These are phyloP conservation scores for Acanthosepion lycidas DNA, from an alignment of 2,888 invertebrate species.

Conservation along the genomic window DNA sequence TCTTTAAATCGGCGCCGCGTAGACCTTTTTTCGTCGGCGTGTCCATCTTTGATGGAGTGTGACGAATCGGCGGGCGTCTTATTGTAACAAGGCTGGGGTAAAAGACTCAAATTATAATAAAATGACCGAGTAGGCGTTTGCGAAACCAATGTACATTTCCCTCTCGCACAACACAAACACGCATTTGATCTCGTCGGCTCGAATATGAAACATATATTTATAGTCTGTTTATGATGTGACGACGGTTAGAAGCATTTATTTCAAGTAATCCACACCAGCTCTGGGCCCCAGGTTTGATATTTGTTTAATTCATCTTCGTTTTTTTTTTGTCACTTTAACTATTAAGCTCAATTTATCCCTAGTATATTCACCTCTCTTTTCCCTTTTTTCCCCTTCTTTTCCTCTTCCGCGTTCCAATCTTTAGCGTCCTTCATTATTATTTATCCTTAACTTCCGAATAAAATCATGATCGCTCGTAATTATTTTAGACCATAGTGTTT, in stretches of 20 bases:
- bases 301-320: background rate
- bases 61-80: background rate
- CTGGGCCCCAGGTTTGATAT: background rate
- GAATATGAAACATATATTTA: background rate
- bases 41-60: conserved; percentile 6
- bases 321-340: too few species aligned
- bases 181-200: background rate
- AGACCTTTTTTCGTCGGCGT: background rate
- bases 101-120: background rate
- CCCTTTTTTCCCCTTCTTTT: too few species aligned
- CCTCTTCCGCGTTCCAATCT: too few species aligned
- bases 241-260: background rate
- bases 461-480: too few species aligned
- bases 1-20: background rate
- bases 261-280: background rate
- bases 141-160: background rate
- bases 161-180: background rate
- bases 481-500: too few species aligned
- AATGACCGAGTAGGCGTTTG: background rate
- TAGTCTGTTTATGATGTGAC: background rate
- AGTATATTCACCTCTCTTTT: too few species aligned
- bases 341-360: too few species aligned
- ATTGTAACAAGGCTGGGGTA: background rate
- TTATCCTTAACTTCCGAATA: too few species aligned
- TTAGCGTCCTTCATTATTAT: too few species aligned